Conservation (phyloP, 1,140 invertebrate species). For the Lepidurus apus region DNA sequence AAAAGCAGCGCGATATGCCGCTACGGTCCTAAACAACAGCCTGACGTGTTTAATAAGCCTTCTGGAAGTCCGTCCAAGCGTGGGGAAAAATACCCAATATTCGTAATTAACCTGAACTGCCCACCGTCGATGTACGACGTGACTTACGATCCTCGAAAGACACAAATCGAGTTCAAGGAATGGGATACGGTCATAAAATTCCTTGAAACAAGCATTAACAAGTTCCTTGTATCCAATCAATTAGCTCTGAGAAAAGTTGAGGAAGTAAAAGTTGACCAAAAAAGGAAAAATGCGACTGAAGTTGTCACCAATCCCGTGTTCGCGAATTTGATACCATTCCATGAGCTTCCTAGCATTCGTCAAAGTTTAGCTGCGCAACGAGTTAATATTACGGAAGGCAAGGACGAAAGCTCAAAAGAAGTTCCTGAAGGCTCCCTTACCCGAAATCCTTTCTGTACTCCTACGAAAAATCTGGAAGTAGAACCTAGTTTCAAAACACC, state of each 20-base stretch:
- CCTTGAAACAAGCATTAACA: slow-evolving; percentile 42
- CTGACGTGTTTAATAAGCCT: background rate
- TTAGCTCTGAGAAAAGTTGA: background rate
- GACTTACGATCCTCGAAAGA: slow-evolving; percentile 50
- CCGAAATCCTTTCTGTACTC: background rate
- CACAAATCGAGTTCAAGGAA: slow-evolving; percentile 56
- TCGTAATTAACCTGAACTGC: slow-evolving; percentile 47
- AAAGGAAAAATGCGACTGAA: background rate
- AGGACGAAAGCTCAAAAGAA: background rate
- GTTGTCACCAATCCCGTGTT: background rate
- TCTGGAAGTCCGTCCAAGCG: background rate
- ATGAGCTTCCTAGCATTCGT: background rate
- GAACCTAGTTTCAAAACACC: background rate
- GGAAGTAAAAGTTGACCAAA: background rate
- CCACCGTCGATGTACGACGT: slow-evolving; percentile 54
- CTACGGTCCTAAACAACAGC: background rate
- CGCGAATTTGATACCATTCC: background rate
- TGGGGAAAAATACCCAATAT: background rate
- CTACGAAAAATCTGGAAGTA: background rate
- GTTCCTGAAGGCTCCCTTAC: background rate
- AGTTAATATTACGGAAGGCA: background rate
- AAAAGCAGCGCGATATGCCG: background rate
- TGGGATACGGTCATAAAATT: slow-evolving; percentile 51
- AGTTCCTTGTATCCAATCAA: background rate
- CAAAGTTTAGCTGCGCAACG: background rate